Evolutionary conservation across 2,888 invertebrate genomes (phyloP), one percentile per base, ranked within the genome.

Genomic region (Drosophila percnosoma): DNA sequence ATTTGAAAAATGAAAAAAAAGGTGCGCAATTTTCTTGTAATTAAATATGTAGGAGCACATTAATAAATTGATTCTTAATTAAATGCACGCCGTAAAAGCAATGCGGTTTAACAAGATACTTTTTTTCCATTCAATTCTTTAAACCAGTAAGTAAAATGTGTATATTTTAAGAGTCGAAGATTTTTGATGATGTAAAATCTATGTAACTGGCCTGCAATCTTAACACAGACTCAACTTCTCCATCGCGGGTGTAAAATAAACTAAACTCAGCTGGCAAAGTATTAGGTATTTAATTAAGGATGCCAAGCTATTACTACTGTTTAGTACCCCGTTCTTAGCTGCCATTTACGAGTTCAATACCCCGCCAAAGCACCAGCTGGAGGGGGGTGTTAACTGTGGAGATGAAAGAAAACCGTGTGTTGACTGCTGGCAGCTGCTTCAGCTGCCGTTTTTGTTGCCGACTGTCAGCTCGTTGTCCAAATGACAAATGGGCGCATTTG

Each of bases 401-500:
- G 34, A 51, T 55, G 27, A 59, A 21, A 51, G 40, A 15, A 40
- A 49, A 48, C 51, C 76, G 24, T 34, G 53, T 64, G 61, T 59
- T 78, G 83, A 66, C 70, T 71, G 84, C 31, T 54, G 27, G 45
- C 21, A 36, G 53, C 29, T 31, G 29, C 51, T 45, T 38, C 54
- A n/a, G 48, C 15, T 40, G 57, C 2, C 18, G 6, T 27, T 38
- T 60, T 60, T 75, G 59, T 63, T 68, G 68, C 66, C 73, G 68
- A 67, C 78, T 84, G 84, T 87, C 89, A 90, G 87, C 90, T 71
- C 82, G 90, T 84, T 79, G 84, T 84, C 87, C 73, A 75, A 82
- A 89, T 90, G 91, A 91, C 90, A 89, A 90, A 91, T 90, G 87
- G 77, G 80, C 71, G 74, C 89, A 77, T 88, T 90, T 89, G 89